A percentile compares a stretch with the other conserved stretches of the same genome.
Evolutionary conservation across 1,140 invertebrate genomes (phyloP).

Genomic region (Sitobion miscanthi): DNA sequence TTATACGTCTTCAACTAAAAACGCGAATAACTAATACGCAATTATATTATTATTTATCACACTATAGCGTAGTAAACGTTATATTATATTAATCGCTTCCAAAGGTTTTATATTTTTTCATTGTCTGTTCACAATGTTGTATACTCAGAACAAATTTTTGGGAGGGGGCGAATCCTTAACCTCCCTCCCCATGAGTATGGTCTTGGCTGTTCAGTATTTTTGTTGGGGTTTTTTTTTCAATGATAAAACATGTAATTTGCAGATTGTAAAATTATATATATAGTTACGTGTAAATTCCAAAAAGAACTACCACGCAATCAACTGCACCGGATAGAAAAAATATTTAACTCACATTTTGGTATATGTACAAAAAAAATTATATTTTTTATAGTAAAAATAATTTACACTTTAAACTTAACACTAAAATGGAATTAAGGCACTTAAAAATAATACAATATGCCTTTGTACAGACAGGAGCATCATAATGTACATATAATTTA

Average conservation of each 20-base stretch:
- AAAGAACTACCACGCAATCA: background rate
- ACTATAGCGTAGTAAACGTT: too few species aligned
- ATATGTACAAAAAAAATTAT: constrained; percentile 47
- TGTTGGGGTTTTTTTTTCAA: background rate
- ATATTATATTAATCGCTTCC: too few species aligned
- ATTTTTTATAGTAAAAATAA: constrained; percentile 47
- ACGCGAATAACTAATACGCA: too few species aligned
- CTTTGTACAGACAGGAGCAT: constrained; percentile 24
- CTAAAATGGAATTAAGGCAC: constrained; percentile 53
- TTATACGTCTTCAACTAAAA: too few species aligned
- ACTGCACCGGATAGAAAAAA: background rate
- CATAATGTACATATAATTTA: constrained; percentile 41
- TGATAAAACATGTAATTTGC: background rate
- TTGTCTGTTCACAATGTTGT: too few species aligned
- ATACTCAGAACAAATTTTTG: too few species aligned
- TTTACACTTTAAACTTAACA: constrained; percentile 53
- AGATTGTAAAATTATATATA: background rate
- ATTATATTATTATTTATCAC: too few species aligned
- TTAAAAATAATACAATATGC: constrained; percentile 44
- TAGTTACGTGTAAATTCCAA: background rate
- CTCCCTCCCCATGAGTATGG: too few species aligned
- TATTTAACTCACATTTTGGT: background rate
- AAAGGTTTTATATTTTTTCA: too few species aligned
- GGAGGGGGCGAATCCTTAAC: too few species aligned
- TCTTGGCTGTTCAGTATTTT: background rate